These are phyloP conservation scores for Acomys russatus DNA, from an alignment of 2,797 vertebrate species.

Conservation along the genomic window DNA sequence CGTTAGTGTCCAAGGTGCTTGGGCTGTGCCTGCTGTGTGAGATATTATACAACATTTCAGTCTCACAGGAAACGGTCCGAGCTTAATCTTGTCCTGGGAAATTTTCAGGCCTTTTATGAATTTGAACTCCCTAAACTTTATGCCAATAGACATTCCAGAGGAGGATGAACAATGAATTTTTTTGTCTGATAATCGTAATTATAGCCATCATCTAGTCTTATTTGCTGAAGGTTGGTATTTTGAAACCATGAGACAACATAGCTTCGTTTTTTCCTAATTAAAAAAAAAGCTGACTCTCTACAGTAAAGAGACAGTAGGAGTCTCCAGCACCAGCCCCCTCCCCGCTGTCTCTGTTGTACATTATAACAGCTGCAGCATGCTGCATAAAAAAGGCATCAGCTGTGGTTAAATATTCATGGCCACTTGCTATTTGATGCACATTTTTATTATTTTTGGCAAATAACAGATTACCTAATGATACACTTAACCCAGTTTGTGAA, in stretches of 20 bases:
- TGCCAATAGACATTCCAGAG: slow-evolving; percentile 37
- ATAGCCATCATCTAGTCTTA: slow-evolving; percentile 23
- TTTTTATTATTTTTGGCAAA: slow-evolving; percentile 84
- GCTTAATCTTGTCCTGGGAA: slow-evolving; percentile 55
- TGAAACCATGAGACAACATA: slow-evolving; percentile 24
- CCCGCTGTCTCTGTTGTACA: neutral
- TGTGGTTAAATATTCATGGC: slow-evolving; percentile 79
- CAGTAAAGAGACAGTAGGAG: slow-evolving; percentile 21
- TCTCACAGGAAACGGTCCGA: slow-evolving; percentile 26
- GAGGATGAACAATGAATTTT: slow-evolving; percentile 51
- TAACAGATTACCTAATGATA: slow-evolving; percentile 78
- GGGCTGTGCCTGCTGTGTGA: neutral
- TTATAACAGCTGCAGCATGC: neutral
- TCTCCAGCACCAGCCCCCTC: neutral
- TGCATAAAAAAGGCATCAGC: slow-evolving; percentile 35
- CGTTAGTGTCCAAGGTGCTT: neutral
- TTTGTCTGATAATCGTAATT: slow-evolving; percentile 53
- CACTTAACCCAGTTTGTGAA: slow-evolving; percentile 77
- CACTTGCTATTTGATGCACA: slow-evolving; percentile 79
- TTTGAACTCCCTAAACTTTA: slow-evolving; percentile 42
- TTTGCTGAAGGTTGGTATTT: slow-evolving; percentile 61
- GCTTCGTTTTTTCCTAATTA: slow-evolving; percentile 52
- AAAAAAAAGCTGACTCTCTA: slow-evolving; percentile 55
- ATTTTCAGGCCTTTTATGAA: slow-evolving; percentile 20
- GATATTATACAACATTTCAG: neutral